Evolutionary conservation across 2,888 invertebrate genomes (phyloP), one percentile per base, ranked within the genome.

Genomic region (Zaprionus lineosus): DNA sequence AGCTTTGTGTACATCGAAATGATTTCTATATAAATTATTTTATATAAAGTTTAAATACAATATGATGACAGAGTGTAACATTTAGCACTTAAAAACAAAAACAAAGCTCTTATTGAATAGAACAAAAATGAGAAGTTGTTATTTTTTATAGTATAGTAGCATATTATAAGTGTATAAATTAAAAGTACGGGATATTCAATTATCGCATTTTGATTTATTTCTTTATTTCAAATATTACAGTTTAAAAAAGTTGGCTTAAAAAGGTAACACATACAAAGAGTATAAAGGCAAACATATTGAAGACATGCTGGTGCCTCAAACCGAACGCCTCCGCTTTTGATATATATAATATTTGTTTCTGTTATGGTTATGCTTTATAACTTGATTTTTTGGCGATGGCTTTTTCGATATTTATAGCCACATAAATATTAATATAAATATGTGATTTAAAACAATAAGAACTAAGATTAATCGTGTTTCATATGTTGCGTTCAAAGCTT

Each of bases 241-340:
- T 52, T 43, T 39, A 26, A 50, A 37, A 55, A 50, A 57, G 46
- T 52, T 56, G 39, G 55, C 52, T 55, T 43, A 50, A 53, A 50
- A 58, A 41, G 55, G 37, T 41, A 63, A 59, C 50, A 56, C 52
- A 55, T 56, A 39, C 36, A 51, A 70, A 39, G 52, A 46, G 48
- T 63, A 34, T 37, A 73, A 65, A 51, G 50, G 43, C 60, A 59
- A 50, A 37, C 40, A 52, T 34, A 71, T 55, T 58, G 15, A 52
- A 33, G 36, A 51, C 29, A 47, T 61, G 61, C 19, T 43, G 43
- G 24, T 68, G 44, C 44, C 56, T 37, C 34, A 48, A 31, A 31
- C 39, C 46, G 48, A 64, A 55, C 39, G 36, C 52, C 24, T n/a
- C n/a, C n/a, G n/a, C n/a, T n/a, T 26, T 44, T 34, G 26, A 58